These are phyloP conservation scores for Drosophila cognata DNA, from an alignment of 2,888 invertebrate genomes.

Conservation along the genomic window DNA sequence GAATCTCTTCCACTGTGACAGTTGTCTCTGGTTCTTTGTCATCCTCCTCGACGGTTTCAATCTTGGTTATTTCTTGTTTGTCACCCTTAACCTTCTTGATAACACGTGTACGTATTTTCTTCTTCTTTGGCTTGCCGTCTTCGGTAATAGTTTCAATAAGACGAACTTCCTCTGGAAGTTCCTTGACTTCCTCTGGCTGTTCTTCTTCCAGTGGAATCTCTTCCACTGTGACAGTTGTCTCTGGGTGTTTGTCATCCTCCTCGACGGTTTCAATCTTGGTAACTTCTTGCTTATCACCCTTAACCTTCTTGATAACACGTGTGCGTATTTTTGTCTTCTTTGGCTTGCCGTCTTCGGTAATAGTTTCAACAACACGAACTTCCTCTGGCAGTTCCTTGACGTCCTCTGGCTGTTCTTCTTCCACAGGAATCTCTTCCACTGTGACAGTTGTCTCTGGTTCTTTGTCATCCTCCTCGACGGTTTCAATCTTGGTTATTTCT, in stretches of 20 bases:
- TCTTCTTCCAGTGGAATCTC: conserved; percentile 41
- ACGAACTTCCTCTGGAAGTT: conserved; percentile 47
- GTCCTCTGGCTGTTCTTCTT: conserved; percentile 24
- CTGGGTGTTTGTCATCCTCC: conserved; percentile 40
- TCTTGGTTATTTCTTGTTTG: conserved; percentile 54
- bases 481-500: conserved; percentile 54
- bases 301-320: conserved; percentile 43
- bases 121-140: conserved; percentile 46
- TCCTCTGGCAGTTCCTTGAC: conserved; percentile 38
- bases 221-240: conserved; percentile 46
- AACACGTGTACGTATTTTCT: conserved; percentile 51
- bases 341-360: conserved; percentile 31
- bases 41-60: conserved; percentile 53
- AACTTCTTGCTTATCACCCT: conserved; percentile 46
- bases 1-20: conserved; percentile 43
- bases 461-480: conserved; percentile 41
- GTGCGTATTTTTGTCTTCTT: conserved; percentile 45
- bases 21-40: conserved; percentile 47
- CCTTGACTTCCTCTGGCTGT: conserved; percentile 34
- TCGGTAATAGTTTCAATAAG: conserved; percentile 40
- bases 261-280: conserved; percentile 46
- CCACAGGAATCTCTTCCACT: conserved; percentile 7
- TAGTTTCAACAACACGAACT: conserved; percentile 24
- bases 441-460: conserved; percentile 37
- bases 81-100: conserved; percentile 54